A percentile compares a stretch with the other conserved stretches of the same genome.
phyloP scores from a whole-genome alignment of 2,888 invertebrate genomes.

The Tortrix viridana region DNA sequence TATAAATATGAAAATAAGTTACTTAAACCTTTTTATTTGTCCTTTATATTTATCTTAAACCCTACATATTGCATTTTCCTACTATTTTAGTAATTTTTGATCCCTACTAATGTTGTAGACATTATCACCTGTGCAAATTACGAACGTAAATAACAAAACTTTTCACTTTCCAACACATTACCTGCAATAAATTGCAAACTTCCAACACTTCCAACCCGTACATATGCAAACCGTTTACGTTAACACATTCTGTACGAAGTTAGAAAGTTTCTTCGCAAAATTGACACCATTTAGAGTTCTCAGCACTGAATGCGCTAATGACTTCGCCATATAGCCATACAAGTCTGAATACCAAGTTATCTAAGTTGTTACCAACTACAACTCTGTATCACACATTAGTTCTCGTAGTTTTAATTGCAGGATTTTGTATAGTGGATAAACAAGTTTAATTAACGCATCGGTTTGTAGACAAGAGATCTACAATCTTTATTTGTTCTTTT shows the following conservation, averaged over 20 bases:
- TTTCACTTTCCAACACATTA: constrained; percentile 10
- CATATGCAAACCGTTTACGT: constrained; percentile 22
- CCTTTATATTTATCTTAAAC: too few species aligned
- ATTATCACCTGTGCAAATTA: not conserved
- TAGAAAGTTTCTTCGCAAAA: too few species aligned
- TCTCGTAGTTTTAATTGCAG: constrained; percentile 29
- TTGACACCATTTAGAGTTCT: too few species aligned
- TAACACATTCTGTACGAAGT: not conserved
- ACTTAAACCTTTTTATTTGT: too few species aligned
- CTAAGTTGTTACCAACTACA: constrained; percentile 9
- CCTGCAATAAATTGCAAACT: constrained; percentile 29
- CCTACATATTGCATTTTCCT: too few species aligned
- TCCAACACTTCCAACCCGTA: constrained; percentile 14
- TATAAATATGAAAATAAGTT: too few species aligned
- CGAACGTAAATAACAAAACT: constrained; percentile 9
- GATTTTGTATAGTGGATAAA: constrained; percentile 19
- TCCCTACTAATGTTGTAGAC: too few species aligned
- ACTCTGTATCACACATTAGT: constrained; percentile 30
- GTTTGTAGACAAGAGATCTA: not conserved
- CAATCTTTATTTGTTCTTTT: too few species aligned
- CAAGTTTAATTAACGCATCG: constrained; percentile 29
- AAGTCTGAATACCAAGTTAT: constrained; percentile 2
- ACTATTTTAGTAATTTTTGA: too few species aligned
- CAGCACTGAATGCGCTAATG: too few species aligned
- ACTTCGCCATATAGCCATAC: too few species aligned